These are phyloP conservation scores for Typhlomys cinereus DNA, from an alignment of 2,113 vertebrate species.

Conservation along the genomic window DNA sequence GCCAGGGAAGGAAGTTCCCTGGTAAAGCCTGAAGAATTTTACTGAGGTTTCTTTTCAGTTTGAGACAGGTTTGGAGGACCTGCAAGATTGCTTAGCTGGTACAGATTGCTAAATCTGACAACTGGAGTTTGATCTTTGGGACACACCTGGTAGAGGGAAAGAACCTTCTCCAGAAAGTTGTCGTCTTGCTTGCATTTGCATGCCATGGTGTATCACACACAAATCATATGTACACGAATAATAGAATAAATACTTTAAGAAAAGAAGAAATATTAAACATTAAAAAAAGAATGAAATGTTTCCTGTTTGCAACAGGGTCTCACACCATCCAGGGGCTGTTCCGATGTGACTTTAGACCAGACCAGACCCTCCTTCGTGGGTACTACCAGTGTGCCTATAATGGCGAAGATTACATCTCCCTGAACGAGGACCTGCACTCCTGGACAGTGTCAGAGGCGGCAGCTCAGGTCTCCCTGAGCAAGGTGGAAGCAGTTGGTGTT, in stretches of 20 bases:
- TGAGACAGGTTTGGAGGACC: no score
- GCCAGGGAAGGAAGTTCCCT: no score
- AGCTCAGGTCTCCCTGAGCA: background rate
- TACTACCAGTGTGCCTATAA: background rate
- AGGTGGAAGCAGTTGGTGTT: background rate
- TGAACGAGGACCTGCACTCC: background rate
- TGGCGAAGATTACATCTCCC: background rate
- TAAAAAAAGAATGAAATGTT: background rate
- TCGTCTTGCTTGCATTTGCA: no score
- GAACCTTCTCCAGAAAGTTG: no score
- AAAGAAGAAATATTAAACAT: no score
- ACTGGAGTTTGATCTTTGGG: no score
- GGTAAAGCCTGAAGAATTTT: no score
- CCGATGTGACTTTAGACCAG: background rate
- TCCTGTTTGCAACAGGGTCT: background rate
- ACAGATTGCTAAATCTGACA: no score
- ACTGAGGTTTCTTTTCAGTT: no score
- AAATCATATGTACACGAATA: background rate
- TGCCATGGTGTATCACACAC: background rate
- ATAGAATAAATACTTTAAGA: no score
- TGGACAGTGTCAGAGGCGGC: background rate
- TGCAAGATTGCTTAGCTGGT: no score
- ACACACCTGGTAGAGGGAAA: no score
- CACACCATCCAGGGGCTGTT: background rate
- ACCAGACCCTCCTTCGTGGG: background rate